Base-by-base conservation (phyloP, 2,888 invertebrate genomes). In the Acrocyrtus sp. region DNA sequence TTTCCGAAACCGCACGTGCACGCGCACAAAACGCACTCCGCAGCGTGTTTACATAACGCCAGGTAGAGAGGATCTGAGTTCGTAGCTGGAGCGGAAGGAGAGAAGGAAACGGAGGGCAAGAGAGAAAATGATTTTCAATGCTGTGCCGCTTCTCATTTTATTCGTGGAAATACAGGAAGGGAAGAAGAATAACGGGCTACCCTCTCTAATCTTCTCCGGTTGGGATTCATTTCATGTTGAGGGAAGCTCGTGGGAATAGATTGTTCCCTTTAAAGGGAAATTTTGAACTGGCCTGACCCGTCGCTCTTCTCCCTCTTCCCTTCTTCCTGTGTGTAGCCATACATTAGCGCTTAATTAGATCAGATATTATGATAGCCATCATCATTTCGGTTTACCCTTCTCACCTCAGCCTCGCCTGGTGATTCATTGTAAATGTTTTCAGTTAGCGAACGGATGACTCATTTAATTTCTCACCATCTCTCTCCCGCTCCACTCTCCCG, bases 61-160 rank as follows among this genome's bases (percentile, higher is more conserved):
- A 12, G 19, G 45, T 17, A n/a, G 45, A 45, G n/a, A n/a, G n/a
- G n/a, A n/a, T n/a, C n/a, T n/a, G n/a, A n/a, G n/a, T n/a, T n/a
- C n/a, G 19, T n/a, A 45, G 45, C 45, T 5, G 17, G 45, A n/a
- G 45, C 19, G 45, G 45, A n/a, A n/a, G n/a, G 45, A 27, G 29
- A 47, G 43, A 27, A 48, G 24, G 22, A 39, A 26, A 50, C 3
- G 19, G 27, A n/a, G n/a, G n/a, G 29, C n/a, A 17, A 39, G 19
- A 65, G 21, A 60, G 60, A 43, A 68, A 56, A 60, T 57, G 56
- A 34, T 34, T 34, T 34, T 34, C 34, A 34, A 34, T 34, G 34
- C 5, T 34, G 34, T 34, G 34, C 12, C 12, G 34, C 12, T 34
- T 34, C 34, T 34, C 34, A 34, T 34, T 34, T 34, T 12, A 34